Percentiles rank a stretch among this genome's conserved stretches.
Conservation (phyloP, 2,113 vertebrate species). For the Neopipo cinnamomea region DNA sequence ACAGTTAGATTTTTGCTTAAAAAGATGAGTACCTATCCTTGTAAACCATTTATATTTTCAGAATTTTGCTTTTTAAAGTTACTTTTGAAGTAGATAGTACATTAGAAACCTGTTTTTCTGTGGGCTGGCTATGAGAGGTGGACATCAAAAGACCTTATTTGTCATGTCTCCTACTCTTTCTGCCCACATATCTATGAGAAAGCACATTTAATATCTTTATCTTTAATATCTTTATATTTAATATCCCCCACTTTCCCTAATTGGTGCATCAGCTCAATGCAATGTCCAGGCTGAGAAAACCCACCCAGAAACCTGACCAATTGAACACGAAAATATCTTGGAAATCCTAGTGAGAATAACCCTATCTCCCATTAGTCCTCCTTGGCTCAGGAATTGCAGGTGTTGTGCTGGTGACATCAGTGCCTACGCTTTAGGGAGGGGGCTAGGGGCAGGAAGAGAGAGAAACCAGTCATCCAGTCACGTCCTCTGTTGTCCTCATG, state of each 20-base stretch:
- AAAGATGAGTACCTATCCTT: neutral
- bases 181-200: neutral
- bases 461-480: neutral
- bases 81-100: neutral
- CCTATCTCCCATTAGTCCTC: neutral
- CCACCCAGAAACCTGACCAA: neutral
- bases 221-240: neutral
- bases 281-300: neutral
- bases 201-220: neutral
- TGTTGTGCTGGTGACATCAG: neutral
- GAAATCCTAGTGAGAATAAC: neutral
- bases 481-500: neutral
- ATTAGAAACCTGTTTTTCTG: neutral
- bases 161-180: neutral
- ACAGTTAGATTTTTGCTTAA: neutral
- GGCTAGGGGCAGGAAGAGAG: neutral
- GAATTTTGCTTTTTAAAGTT: neutral
- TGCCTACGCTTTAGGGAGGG: neutral
- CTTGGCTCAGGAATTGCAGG: neutral
- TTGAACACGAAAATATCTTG: neutral
- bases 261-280: neutral
- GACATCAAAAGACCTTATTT: neutral
- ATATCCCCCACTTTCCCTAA: neutral
- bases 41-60: neutral
- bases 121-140: neutral